Evolutionary conservation across 2,888 invertebrate genomes (phyloP), one percentile per base, ranked within the genome.

Genomic region (Tachina grossa): DNA sequence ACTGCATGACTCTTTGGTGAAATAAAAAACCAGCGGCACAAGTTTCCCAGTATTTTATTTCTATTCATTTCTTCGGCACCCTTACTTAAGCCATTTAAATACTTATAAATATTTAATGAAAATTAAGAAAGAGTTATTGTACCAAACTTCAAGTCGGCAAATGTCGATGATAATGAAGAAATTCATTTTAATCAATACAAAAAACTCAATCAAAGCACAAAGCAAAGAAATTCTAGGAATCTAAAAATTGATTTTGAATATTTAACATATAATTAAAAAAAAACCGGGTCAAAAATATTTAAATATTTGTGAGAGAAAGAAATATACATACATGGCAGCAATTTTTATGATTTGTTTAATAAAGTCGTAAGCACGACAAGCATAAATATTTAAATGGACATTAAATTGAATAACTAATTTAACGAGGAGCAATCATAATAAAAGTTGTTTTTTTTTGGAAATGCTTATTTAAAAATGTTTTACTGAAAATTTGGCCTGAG

Each of bases 1-100:
- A 84, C 79, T 85, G 83, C 87, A 88, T 89, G 88, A 88, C 85
- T 88, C 88, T 87, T 86, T 63, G 45, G 69, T 85, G 78, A 53
- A 78, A 75, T 51, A 74, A 57, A 75, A 85, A 82, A 78, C 77
- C 57, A 51, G 82, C 72, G 77, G 82, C 82, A 69, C 72, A 82
- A 78, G 82, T 82, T 82, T 14, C 66, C 57, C 49, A 80, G 31
- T 51, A 45, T 71, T 81, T 74, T 39, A 43, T 9, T 49, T 11
- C 53, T 14, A 16, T 43, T 9, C 2, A 22, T 14, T 39, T 55
- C 63, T 59, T n/a, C 63, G 69, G 55, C 74, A 83, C 45, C 19
- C 51, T 55, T 69, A 53, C 14, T 61, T 61, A 65, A 22, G 49
- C 75, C 59, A 65, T 72, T 81, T 69, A 61, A 49, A 49, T 22